A percentile compares a stretch with the other conserved stretches of the same genome.
Conservation (phyloP, 2,888 invertebrate species). For the Pseudococcus longispinus region DNA sequence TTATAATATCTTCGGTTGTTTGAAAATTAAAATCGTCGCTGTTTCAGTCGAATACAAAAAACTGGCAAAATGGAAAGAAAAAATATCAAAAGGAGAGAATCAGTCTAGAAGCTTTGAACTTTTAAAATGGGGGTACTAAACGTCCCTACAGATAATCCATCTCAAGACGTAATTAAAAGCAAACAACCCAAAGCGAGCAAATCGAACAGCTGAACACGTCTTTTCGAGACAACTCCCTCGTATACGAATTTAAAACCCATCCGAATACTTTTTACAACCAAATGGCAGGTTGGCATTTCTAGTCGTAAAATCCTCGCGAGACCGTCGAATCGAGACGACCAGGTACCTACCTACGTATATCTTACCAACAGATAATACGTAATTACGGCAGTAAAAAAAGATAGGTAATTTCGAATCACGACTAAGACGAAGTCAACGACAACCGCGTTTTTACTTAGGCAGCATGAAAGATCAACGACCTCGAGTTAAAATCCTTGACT, state of each 20-base stretch:
- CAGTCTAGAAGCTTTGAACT: neutral
- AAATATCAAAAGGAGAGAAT: neutral
- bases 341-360: neutral
- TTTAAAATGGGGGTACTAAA: neutral
- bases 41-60: neutral
- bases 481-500: neutral
- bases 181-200: neutral
- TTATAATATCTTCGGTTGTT: neutral
- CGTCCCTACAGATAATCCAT: neutral
- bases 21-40: neutral
- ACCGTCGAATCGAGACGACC: neutral
- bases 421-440: neutral
- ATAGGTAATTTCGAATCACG: neutral
- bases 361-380: neutral
- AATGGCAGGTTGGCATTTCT: neutral
- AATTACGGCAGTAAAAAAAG: neutral
- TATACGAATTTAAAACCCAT: neutral
- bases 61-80: neutral
- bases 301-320: neutral
- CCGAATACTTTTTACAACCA: neutral
- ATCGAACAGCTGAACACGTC: neutral
- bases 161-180: neutral
- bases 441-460: neutral
- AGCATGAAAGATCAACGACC: slow-evolving; percentile 2
- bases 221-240: neutral